phyloP scores from a whole-genome alignment of 2,797 vertebrate species.

The Takifugu rubripes region DNA sequence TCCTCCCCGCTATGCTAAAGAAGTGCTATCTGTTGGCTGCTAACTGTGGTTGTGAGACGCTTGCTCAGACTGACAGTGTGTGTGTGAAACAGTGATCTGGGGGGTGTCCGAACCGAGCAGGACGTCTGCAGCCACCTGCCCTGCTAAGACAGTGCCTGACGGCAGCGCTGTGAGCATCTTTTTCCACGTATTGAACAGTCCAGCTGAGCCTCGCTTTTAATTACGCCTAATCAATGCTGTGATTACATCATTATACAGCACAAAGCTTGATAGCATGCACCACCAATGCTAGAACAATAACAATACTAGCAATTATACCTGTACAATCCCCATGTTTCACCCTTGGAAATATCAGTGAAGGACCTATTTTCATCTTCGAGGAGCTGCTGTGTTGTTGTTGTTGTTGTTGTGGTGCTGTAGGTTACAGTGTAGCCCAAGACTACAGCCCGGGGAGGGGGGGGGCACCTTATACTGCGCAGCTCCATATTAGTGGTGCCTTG shows the following conservation, averaged over 20 bases:
- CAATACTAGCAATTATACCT: slow-evolving; percentile 7
- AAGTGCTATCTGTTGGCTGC: slow-evolving; percentile 11
- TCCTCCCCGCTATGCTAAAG: slow-evolving; percentile 11
- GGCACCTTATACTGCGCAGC: slow-evolving; percentile 6
- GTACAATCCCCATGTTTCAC: slow-evolving; percentile 10
- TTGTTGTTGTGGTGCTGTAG: too few species aligned
- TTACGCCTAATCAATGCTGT: slow-evolving; percentile 64
- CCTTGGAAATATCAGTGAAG: slow-evolving; percentile 2
- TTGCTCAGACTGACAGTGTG: background rate
- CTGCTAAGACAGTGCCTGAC: slow-evolving; percentile 43
- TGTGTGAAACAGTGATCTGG: slow-evolving; percentile 23
- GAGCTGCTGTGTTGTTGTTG: background rate
- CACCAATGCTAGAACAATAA: background rate
- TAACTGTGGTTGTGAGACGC: background rate
- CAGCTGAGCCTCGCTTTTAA: slow-evolving; percentile 59
- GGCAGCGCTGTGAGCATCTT: slow-evolving; percentile 42
- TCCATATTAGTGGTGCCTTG: slow-evolving; percentile 17
- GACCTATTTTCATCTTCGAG: slow-evolving; percentile 7
- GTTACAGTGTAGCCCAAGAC: too few species aligned
- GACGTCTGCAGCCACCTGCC: slow-evolving; percentile 36
- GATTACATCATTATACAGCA: slow-evolving; percentile 48
- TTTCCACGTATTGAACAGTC: slow-evolving; percentile 70
- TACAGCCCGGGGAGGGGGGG: background rate
- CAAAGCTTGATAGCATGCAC: slow-evolving; percentile 31
- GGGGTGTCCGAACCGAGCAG: slow-evolving; percentile 26